Evolutionary conservation across 2,888 invertebrate genomes (phyloP), one percentile per base, ranked within the genome.

Genomic region (Prionchulus punctatus): DNA sequence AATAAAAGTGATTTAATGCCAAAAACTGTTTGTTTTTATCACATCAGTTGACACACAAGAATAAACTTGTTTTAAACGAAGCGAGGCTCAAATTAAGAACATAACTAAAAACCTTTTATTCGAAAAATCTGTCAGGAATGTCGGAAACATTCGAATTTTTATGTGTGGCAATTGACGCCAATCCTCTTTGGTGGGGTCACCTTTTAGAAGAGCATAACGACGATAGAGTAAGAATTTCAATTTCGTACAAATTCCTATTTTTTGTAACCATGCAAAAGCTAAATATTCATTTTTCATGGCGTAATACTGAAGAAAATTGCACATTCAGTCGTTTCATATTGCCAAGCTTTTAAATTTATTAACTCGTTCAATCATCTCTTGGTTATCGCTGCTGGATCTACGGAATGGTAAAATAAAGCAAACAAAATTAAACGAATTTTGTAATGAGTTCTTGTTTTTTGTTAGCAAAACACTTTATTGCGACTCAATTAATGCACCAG

Each of bases 191-290:
- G 47, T 45, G 47, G 47, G 47, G 47, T 45, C 12, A 23, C 4
- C 47, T 45, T 45, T 18, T 45, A 23, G 47, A 45, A 12, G 47
- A 45, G 23, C 36, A 36, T 18, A 36, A 36, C 12, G 36, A 36
- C 18, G 36, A 36, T 36, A 36, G 36, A 36, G 36, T 36, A 18
- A 27, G 65, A 28, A 62, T 63, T 36, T 36, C 36, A 36, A 7
- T 18, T 18, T 36, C 18, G 36, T 18, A 7, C 36, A 36, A 12
- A 36, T 36, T 36, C 18, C 36, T 7, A 7, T 12, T 36, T 12
- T 36, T 36, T 18, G 36, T 12, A n/a, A n/a, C n/a, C n/a, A n/a
- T n/a, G n/a, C n/a, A n/a, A 36, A 12, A 12, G 7, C 36, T 36
- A 12, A 36, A 36, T 36, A 36, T 36, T 36, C 7, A 36, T 36